Evolutionary conservation across 2,888 invertebrate genomes (phyloP), one percentile per base, ranked within the genome.

Genomic region (Torymus auratus): DNA sequence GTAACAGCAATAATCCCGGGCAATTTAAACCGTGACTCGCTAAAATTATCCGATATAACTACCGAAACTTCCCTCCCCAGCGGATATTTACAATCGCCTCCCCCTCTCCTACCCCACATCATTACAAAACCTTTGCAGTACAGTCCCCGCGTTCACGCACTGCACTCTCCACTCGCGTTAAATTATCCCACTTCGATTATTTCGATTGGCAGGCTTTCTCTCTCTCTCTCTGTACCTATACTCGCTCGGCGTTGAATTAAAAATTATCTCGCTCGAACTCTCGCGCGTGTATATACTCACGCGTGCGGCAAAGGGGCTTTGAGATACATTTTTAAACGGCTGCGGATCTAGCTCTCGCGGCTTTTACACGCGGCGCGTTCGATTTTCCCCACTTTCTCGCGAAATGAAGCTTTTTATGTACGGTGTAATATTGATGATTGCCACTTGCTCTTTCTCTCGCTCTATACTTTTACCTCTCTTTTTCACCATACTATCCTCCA

Each of bases 171-270:
- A 60, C 15, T 1, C 15, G 28, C 28, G 60, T 67, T 61, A 72
- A 78, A 72, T 78, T 78, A 72, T 68, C 67, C 67, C 60, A 67
- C 41, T 72, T 70, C 55, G 56, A 77, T 77, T 69, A 56, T 56
- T 50, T 28, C 41, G 20, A 77, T 55, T 62, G 76, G 67, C 14
- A 10, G 12, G 60, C 28, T n/a, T n/a, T n/a, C n/a, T n/a, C n/a
- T n/a, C n/a, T n/a, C n/a, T 28, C 28, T 28, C 28, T 28, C 28
- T 3, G 28, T 28, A 28, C 7, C 2, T 28, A 28, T 28, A 2
- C 28, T 5, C 28, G 28, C 28, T 55, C 14, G 62, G 55, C 64
- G 41, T 69, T 56, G 53, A 70, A 77, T 77, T 77, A 77, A 77
- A 77, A 77, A 76, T 69, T 76, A 61, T 53, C 20, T 17, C 60